Conservation (phyloP, 2,113 vertebrate genomes). For the Antigone vipio region DNA sequence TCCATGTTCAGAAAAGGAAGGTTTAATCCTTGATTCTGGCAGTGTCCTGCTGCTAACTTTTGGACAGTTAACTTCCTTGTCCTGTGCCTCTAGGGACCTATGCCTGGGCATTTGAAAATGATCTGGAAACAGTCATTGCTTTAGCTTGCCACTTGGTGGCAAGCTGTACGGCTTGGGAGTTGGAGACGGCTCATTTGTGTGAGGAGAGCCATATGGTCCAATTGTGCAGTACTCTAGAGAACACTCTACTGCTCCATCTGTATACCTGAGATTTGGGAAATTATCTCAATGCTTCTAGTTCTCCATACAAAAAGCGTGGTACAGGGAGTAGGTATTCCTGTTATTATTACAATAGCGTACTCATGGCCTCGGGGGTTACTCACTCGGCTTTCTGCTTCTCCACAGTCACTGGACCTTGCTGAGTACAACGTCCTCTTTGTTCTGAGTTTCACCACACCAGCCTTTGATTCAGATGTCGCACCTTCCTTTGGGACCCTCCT, state of each 20-base stretch:
- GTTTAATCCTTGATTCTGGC: background rate
- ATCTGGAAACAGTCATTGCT: background rate
- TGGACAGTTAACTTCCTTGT: background rate
- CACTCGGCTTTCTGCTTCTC: background rate
- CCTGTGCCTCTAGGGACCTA: background rate
- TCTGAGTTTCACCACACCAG: constrained; percentile 92
- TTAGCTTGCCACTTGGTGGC: background rate
- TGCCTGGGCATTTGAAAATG: background rate
- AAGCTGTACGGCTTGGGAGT: background rate
- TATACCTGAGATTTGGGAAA: background rate
- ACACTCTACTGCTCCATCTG: background rate
- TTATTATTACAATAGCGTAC: background rate
- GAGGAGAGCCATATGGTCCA: background rate
- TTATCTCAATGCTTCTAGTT: background rate
- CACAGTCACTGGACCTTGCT: constrained; percentile 91
- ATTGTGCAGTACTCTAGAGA: background rate
- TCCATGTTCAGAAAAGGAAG: background rate
- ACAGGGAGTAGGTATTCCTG: background rate
- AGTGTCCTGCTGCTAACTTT: background rate
- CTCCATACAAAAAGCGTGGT: accelerated
- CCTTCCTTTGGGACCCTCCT: constrained; percentile 97
- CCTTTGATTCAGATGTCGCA: constrained; percentile 91
- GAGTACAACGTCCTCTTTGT: constrained; percentile 92
- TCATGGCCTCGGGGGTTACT: background rate
- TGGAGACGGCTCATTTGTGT: background rate